phyloP scores from a whole-genome alignment of 1,140 invertebrate genomes.

The Zeugodacus cucurbitae region DNA sequence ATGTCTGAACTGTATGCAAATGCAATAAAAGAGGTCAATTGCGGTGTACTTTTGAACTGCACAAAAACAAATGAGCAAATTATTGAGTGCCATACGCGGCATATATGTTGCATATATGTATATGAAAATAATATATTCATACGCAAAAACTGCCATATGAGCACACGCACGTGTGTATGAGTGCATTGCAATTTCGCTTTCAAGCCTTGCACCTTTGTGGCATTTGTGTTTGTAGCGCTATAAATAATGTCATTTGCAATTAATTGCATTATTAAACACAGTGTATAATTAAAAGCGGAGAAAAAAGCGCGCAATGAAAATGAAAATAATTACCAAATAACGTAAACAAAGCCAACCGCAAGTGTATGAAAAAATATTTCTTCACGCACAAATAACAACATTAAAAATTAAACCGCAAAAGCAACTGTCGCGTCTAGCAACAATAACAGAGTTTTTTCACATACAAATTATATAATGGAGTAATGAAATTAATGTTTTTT shows the following conservation, averaged over 20 bases:
- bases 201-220: neutral
- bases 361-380: conserved; percentile 48
- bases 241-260: conserved; percentile 17
- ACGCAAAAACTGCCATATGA: neutral
- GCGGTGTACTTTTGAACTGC: conserved; percentile 1
- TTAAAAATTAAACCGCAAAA: conserved; percentile 4
- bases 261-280: conserved; percentile 42
- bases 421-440: neutral
- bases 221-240: neutral
- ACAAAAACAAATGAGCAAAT: neutral
- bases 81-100: too few species aligned
- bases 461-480: too few species aligned
- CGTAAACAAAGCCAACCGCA: conserved; percentile 23
- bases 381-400: conserved; percentile 20
- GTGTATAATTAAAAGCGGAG: conserved; percentile 42
- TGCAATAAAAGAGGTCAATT: neutral
- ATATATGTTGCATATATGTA: neutral
- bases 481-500: too few species aligned
- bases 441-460: too few species aligned
- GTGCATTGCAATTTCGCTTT: neutral
- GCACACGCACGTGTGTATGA: neutral
- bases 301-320: neutral
- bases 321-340: neutral
- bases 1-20: neutral
- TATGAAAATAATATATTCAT: neutral